Percentiles rank a stretch among this genome's conserved stretches.
phyloP scores from a whole-genome alignment of 2,797 vertebrate species.

The Falco novaeseelandiae region DNA sequence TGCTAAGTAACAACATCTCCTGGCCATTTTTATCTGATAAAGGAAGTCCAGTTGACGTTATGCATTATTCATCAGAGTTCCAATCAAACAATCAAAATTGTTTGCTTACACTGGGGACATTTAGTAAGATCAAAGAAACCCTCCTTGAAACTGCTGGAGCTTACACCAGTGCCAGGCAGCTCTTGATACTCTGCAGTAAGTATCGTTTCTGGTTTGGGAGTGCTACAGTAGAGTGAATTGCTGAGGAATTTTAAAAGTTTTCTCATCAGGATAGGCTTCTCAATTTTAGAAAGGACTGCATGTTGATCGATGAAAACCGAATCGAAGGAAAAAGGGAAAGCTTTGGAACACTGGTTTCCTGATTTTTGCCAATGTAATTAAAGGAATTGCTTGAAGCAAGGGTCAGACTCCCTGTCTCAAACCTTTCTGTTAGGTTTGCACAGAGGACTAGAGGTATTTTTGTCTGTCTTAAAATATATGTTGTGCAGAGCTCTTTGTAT shows the following conservation, averaged over 20 bases:
- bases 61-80: constrained; percentile 81
- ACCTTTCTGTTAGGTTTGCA: constrained; percentile 12
- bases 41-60: constrained; percentile 78
- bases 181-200: constrained; percentile 71
- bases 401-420: neutral
- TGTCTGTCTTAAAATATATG: neutral
- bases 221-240: constrained; percentile 17
- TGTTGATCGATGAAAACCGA: neutral
- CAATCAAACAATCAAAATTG: constrained; percentile 81
- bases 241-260: constrained; percentile 70
- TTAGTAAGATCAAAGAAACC: constrained; percentile 75
- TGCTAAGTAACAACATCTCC: constrained; percentile 83
- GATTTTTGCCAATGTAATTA: constrained; percentile 11
- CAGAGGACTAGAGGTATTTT: neutral
- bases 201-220: constrained; percentile 65
- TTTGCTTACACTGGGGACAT: constrained; percentile 76
- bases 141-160: constrained; percentile 65
- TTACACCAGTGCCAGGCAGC: constrained; percentile 20
- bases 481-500: neutral
- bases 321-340: neutral
- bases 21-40: constrained; percentile 82
- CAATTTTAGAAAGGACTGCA: constrained; percentile 51
- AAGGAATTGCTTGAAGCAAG: constrained; percentile 28
- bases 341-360: constrained; percentile 28
- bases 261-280: constrained; percentile 22